Evolutionary conservation across 2,888 invertebrate species (phyloP).

Genomic region (Drosophila fulvimacula): DNA sequence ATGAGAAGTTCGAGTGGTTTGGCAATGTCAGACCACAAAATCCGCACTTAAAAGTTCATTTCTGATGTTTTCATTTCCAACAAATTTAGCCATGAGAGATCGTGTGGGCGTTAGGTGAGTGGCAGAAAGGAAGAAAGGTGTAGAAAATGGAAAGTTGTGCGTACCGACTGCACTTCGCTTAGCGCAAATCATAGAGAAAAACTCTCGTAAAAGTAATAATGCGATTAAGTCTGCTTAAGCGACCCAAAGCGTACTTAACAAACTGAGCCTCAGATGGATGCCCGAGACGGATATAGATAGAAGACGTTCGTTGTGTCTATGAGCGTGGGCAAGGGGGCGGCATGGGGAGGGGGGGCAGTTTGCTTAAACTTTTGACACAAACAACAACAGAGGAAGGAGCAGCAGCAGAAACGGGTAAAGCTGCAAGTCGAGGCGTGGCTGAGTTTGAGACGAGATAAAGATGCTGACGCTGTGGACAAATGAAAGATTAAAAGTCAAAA

Average conservation of each 20-base stretch:
- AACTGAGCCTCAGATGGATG: conserved; percentile 62
- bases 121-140: conserved; percentile 7
- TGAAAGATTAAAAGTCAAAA: conserved; percentile 74
- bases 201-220: conserved; percentile 74
- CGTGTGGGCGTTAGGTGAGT: neutral
- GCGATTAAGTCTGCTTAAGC: conserved; percentile 74
- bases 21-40: conserved; percentile 61
- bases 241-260: conserved; percentile 72
- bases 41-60: conserved; percentile 70
- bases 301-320: conserved; percentile 11
- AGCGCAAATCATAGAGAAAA: conserved; percentile 72
- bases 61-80: conserved; percentile 68
- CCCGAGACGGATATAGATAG: conserved; percentile 48
- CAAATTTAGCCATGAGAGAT: conserved; percentile 51
- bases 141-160: conserved; percentile 22
- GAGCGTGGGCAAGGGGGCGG: neutral
- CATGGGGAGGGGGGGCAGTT: conserved; percentile 15
- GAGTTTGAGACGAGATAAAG: conserved; percentile 59
- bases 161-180: conserved; percentile 44
- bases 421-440: conserved; percentile 47
- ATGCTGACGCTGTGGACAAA: conserved; percentile 64
- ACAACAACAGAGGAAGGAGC: conserved; percentile 34
- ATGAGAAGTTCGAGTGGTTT: conserved; percentile 3
- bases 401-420: conserved; percentile 17
- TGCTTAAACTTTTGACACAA: conserved; percentile 61